Evolutionary conservation across 2,797 vertebrate genomes (phyloP).

Genomic region (Alosa sapidissima): DNA sequence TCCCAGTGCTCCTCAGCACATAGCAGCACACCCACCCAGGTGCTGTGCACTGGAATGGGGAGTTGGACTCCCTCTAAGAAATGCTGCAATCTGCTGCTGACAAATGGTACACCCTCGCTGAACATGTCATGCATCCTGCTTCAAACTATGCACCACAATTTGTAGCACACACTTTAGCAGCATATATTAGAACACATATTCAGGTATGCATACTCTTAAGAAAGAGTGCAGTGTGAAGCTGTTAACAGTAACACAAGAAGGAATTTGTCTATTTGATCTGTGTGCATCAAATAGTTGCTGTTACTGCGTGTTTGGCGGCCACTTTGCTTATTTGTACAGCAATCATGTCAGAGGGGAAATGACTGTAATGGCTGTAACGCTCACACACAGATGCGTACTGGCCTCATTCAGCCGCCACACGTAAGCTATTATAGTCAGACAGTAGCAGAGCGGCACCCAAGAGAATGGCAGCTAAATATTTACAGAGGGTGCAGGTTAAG

Average conservation of each 20-base stretch:
- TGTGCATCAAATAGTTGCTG: neutral
- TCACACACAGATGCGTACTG: neutral
- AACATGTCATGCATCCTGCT: neutral
- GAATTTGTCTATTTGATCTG: constrained; percentile 10
- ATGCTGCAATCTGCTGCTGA: neutral
- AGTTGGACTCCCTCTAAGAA: constrained; percentile 15
- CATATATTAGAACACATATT: neutral
- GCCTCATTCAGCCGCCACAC: neutral
- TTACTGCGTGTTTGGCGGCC: neutral
- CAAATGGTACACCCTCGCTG: constrained; percentile 12
- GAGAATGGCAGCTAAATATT: constrained; percentile 74
- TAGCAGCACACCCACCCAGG: constrained; percentile 35
- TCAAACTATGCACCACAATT: constrained; percentile 1
- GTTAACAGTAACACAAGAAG: neutral
- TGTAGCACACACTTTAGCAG: neutral
- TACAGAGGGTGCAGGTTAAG: constrained; percentile 68
- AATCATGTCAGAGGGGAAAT: constrained; percentile 18
- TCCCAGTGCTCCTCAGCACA: constrained; percentile 40
- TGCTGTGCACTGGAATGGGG: constrained; percentile 34
- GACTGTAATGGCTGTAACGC: neutral
- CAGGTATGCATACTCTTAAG: neutral
- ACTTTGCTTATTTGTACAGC: constrained; percentile 18
- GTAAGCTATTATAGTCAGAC: constrained; percentile 48
- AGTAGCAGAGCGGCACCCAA: constrained; percentile 67
- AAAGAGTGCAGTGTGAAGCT: neutral